A percentile compares a stretch with the other conserved stretches of the same genome.
phyloP scores from a whole-genome alignment of 2,888 invertebrate species.

The Strigamia transsilvanica region DNA sequence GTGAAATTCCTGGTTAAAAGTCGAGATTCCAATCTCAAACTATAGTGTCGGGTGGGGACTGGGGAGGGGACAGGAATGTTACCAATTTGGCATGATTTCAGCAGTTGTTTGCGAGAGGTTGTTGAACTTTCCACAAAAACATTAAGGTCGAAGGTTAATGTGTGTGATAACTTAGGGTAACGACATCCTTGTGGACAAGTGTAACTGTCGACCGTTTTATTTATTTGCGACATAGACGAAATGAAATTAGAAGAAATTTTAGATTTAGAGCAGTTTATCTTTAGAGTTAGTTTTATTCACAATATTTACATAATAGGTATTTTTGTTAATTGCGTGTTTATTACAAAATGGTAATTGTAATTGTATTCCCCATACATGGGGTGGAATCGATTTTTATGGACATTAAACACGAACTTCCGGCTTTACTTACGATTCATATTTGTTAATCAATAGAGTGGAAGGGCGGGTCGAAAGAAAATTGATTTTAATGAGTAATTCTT shows the following conservation, averaged over 20 bases:
- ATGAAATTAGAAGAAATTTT: background rate
- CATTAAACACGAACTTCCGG: slow-evolving; percentile 18
- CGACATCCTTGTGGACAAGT: slow-evolving; percentile 23
- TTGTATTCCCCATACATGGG: background rate
- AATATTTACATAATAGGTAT: too few relatives aligned
- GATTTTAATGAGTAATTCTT: background rate
- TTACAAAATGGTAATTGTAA: background rate
- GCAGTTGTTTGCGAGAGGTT: background rate
- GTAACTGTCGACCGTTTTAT: slow-evolving; percentile 6
- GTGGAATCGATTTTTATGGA: too few relatives aligned
- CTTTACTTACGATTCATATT: background rate
- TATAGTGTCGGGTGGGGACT: background rate
- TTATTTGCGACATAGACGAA: background rate
- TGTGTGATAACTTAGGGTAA: background rate
- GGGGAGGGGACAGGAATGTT: background rate
- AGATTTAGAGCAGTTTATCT: too few relatives aligned
- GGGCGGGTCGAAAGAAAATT: background rate
- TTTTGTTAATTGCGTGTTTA: background rate
- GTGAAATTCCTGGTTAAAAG: background rate
- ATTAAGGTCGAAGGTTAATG: slow-evolving; percentile 24
- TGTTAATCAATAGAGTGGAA: background rate
- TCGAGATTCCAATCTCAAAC: slow-evolving; percentile 4
- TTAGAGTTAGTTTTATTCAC: too few relatives aligned
- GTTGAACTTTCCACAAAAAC: slow-evolving; percentile 26
- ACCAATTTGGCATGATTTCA: slow-evolving; percentile 15